Conservation (phyloP, 2,113 vertebrate species). For the Azemiops feae region DNA sequence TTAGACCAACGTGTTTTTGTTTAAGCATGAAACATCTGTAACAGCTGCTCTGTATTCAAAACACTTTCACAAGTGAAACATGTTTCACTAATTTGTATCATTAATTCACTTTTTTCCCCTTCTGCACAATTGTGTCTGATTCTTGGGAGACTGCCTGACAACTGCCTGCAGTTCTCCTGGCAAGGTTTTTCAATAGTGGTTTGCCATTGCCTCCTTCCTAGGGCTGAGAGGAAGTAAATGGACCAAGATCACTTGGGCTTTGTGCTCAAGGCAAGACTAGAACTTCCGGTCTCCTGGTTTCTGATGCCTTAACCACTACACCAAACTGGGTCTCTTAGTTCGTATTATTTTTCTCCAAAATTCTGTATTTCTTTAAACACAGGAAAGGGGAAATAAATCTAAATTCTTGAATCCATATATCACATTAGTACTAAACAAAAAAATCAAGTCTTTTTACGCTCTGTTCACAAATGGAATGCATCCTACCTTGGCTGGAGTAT, state of each 20-base stretch:
- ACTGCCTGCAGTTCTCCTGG: neutral
- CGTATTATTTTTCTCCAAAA: neutral
- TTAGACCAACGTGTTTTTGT: neutral
- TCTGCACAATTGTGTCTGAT: neutral
- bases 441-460: neutral
- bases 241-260: neutral
- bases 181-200: neutral
- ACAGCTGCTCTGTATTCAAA: neutral
- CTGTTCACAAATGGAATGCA: neutral
- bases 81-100: neutral
- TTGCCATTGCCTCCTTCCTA: neutral
- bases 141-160: neutral
- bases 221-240: neutral
- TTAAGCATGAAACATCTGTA: neutral
- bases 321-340: neutral
- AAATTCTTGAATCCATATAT: no score
- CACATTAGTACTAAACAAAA: neutral
- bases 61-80: neutral
- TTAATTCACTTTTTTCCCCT: neutral
- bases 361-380: neutral
- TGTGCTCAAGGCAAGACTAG: neutral
- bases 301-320: neutral
- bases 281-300: neutral
- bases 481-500: constrained; percentile 90
- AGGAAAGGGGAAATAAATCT: neutral